Conservation (phyloP, 2,797 vertebrate genomes). For the Myoxocephalus aenaeus region DNA sequence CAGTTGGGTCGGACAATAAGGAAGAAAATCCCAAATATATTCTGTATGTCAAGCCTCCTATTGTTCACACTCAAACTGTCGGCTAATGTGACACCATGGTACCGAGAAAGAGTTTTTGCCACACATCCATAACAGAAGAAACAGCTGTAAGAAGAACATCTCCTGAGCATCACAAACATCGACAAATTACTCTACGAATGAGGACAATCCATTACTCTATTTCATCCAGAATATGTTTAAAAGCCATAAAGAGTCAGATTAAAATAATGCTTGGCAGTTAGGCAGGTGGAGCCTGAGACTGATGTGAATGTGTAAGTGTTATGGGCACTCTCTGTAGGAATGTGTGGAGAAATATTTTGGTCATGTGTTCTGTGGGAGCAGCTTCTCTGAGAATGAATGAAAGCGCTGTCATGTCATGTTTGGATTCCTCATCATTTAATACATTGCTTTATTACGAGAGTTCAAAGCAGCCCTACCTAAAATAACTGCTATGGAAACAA, state of each 20-base stretch:
- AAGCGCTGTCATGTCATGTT: not conserved
- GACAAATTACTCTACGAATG: not conserved
- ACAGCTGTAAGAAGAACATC: not conserved
- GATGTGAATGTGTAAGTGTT: not conserved
- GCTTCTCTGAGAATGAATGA: slow-evolving; percentile 2
- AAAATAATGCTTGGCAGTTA: not conserved
- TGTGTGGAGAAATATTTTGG: not conserved
- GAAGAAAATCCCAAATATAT: not conserved
- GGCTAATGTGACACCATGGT: not conserved
- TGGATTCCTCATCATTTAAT: slow-evolving; percentile 5
- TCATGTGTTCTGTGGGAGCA: not conserved
- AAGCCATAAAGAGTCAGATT: not conserved
- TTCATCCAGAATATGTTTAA: not conserved
- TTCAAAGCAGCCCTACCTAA: not conserved
- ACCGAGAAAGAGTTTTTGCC: not conserved
- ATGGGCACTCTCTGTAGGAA: not conserved
- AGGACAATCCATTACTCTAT: not conserved
- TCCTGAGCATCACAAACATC: not conserved
- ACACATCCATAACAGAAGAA: not conserved
- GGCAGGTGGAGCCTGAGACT: not conserved
- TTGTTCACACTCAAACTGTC: not conserved
- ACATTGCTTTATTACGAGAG: not conserved
- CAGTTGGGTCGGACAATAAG: not conserved
- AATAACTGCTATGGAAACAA: slow-evolving; percentile 7
- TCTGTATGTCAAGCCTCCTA: not conserved